Conservation (phyloP, 2,888 invertebrate genomes). For the Baronia brevicornis region DNA sequence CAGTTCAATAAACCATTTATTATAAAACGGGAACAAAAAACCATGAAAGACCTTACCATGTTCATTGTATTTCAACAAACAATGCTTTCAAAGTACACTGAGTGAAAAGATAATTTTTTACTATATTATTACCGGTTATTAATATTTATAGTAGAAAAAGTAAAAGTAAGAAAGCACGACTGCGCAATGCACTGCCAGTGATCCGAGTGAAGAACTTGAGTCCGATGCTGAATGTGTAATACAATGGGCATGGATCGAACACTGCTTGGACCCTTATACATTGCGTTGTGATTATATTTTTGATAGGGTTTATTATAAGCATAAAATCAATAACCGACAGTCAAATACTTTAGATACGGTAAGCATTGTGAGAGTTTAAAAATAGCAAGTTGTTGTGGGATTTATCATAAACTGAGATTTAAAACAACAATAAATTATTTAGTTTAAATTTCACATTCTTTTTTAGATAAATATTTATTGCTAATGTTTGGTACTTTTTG, state of each 20-base stretch:
- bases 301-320: constrained; percentile 52
- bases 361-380: constrained; percentile 2
- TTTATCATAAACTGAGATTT: no score
- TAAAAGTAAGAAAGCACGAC: constrained; percentile 43
- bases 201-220: constrained; percentile 60
- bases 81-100: constrained; percentile 45
- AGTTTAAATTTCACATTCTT: no score
- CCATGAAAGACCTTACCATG: constrained; percentile 64
- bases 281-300: constrained; percentile 37
- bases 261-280: constrained; percentile 39
- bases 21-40: constrained; percentile 44
- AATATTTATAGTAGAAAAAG: constrained; percentile 34
- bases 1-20: constrained; percentile 53
- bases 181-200: constrained; percentile 47
- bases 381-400: neutral
- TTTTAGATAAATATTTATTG: no score
- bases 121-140: constrained; percentile 43
- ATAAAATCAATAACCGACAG: constrained; percentile 48
- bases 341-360: constrained; percentile 10
- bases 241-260: constrained; percentile 58
- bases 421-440: no score
- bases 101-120: constrained; percentile 48
- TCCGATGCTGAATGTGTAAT: constrained; percentile 38
- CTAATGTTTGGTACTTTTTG: no score
- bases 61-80: constrained; percentile 65